These are phyloP conservation scores for Sussaba pulchella DNA, from an alignment of 2,888 invertebrate genomes.

Conservation along the genomic window DNA sequence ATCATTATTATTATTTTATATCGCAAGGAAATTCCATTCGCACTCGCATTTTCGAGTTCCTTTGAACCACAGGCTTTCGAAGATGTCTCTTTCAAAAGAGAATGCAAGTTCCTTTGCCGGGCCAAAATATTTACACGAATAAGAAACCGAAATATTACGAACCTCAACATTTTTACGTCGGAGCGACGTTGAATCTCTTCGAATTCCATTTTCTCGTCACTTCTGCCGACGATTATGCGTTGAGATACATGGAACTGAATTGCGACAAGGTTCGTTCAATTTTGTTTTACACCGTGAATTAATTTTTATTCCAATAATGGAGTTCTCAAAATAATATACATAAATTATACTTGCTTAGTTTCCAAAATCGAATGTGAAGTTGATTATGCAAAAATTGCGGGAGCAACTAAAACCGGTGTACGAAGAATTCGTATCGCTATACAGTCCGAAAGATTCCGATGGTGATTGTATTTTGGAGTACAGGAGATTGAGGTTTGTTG, in stretches of 20 bases:
- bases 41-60: not conserved
- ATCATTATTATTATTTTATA: constrained; percentile 2
- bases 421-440: constrained; percentile 91
- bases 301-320: no score
- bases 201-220: constrained; percentile 92
- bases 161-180: constrained; percentile 93
- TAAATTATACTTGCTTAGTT: no score
- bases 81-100: constrained; percentile 87
- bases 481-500: constrained; percentile 82
- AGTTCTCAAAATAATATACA: no score
- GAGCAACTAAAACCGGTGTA: constrained; percentile 89
- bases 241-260: constrained; percentile 94
- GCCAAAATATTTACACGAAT: constrained; percentile 89
- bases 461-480: constrained; percentile 80
- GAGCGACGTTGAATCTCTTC: constrained; percentile 91
- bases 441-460: constrained; percentile 84
- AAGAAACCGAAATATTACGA: constrained; percentile 91
- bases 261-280: constrained; percentile 87
- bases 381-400: constrained; percentile 91
- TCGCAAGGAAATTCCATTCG: not conserved
- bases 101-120: constrained; percentile 89
- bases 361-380: constrained; percentile 89
- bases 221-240: constrained; percentile 94
- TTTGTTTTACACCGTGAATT: constrained; percentile 37
- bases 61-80: constrained; percentile 83